phyloP scores from a whole-genome alignment of 2,113 vertebrate genomes.

The Helogale parvula region DNA sequence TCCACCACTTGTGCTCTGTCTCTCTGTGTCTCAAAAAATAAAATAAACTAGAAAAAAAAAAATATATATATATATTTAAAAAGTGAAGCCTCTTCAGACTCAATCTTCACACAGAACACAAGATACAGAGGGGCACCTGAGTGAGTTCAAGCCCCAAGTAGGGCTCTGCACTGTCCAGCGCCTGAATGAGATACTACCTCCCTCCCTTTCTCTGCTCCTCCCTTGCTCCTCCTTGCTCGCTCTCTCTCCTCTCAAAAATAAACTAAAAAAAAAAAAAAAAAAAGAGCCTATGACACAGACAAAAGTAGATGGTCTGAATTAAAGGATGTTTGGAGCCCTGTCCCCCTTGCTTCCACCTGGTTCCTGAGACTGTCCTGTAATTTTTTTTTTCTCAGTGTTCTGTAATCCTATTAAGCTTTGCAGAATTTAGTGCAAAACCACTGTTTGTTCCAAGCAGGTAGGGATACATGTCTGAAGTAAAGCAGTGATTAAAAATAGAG shows the following conservation, averaged over 20 bases:
- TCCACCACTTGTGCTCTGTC: too few species aligned
- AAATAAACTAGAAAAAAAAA: too few species aligned
- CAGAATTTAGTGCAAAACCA: constrained; percentile 3
- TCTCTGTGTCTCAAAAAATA: too few species aligned
- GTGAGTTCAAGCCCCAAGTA: too few species aligned
- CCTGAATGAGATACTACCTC: too few species aligned
- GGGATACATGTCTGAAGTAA: not conserved
- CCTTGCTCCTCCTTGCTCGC: too few species aligned
- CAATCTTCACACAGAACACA: constrained; percentile 22
- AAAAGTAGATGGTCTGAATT: not conserved
- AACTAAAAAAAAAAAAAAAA: too few species aligned
- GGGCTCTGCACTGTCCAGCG: too few species aligned
- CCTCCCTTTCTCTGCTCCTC: too few species aligned
- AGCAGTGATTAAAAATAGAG: not conserved
- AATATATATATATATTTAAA: not conserved
- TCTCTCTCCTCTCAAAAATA: too few species aligned
- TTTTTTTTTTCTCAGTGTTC: not conserved
- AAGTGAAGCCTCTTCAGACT: constrained; percentile 22
- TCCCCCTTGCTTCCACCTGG: not conserved
- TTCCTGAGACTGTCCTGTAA: not conserved
- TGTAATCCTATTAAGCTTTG: not conserved
- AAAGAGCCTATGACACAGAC: not conserved
- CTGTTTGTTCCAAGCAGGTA: not conserved
- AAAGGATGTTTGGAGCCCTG: not conserved
- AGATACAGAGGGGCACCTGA: not conserved